Evolutionary conservation across 23 tunicate genomes (phyloP), one percentile per base, ranked within the genome.

Genomic region (Clavelina lepadiformis): DNA sequence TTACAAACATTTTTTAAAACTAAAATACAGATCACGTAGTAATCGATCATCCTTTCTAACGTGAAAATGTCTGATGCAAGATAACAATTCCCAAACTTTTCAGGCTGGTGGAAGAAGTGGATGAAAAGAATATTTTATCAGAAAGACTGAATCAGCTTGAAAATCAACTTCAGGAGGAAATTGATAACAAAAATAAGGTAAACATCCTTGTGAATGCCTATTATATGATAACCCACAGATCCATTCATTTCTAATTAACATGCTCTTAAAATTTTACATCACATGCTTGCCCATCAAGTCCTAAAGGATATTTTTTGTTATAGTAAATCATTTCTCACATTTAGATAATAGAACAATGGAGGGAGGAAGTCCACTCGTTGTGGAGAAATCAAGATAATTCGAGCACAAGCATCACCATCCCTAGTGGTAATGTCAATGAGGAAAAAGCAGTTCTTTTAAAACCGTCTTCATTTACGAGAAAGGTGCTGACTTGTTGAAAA

Each of bases 81-180:
- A 8, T 41, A 8, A 41, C 15, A 41, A 41, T 41, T 41, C 11
- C 49, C 11, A 41, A 54, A 54, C 26, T 36, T 64, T 36, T 6
- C 57, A 80, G 86, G 19, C 30, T 80, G 26, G 64, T 62, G 41
- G 57, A 63, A 6, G 71, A 52, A 1, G 35, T 29, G 15, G 63
- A 15, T 34, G 80, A 82, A 52, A 82, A 67, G 34, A 54, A 65
- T 6, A 5, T 47, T 27, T 26, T 82, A 38, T 2, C 56, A 1
- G 74, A 56, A n/a, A 56, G 51, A 46, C 22, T 82, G 13, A 8
- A 60, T 6, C 68, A 73, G 29, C 19, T 73, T 13, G 74, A 82
- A 35, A 62, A 45, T 4, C 80, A 57, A 46, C 50, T 82, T 23
- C 73, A 47, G 22, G 80, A 78, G 25, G 89, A 82, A 33, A 57